Base-by-base conservation (phyloP, 2,113 vertebrate species). In the Harpagus bidentatus region DNA sequence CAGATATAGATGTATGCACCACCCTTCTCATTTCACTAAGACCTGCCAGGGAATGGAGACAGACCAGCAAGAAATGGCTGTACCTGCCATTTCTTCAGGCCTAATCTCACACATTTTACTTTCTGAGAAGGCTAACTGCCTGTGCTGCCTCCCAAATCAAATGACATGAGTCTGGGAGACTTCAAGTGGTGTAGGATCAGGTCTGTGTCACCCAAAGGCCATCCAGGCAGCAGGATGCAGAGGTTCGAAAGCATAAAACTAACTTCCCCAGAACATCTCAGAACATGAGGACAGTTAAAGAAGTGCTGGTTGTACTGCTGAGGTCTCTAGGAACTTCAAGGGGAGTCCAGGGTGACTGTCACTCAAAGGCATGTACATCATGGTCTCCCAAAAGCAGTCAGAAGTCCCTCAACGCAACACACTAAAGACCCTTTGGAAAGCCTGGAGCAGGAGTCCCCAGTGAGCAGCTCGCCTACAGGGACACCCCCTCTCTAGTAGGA, bases 361-460 rank as follows among this genome's bases (percentile, higher is more conserved):
- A 16, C 9, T n/a, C 47, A 32, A 29, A 34, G 22, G 11, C 50
- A 29, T 0, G 0, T 11, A 16, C 4, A 9, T 20, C 21, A 3
- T 0, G 12, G 34, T 16, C 42, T 58, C 36, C 59, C 42, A 43
- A 8, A 55, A 22, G 14, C 10, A 18, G 43, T 3, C 59, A 66
- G 55, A 61, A 58, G 8, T 21, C 25, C 61, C 34, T 36, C 26
- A n/a, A 10, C 17, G 15, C 16, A 2, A 15, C 13, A 34, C 21
- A 21, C 13, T 43, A 25, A 53, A 43, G 56, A 42, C 26, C 22
- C 25, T 86, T 29, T 29, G 25, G 65, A 67, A 78, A 73, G 42
- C 43, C 66, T 55, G 66, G 16, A 92, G 62, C 48, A 74, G 62
- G 21, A 52, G 53, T 21, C 34, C 26, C 22, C 11, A 31, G 8